These are phyloP conservation scores for Antitype chi DNA, from an alignment of 2,888 invertebrate genomes.

Conservation along the genomic window DNA sequence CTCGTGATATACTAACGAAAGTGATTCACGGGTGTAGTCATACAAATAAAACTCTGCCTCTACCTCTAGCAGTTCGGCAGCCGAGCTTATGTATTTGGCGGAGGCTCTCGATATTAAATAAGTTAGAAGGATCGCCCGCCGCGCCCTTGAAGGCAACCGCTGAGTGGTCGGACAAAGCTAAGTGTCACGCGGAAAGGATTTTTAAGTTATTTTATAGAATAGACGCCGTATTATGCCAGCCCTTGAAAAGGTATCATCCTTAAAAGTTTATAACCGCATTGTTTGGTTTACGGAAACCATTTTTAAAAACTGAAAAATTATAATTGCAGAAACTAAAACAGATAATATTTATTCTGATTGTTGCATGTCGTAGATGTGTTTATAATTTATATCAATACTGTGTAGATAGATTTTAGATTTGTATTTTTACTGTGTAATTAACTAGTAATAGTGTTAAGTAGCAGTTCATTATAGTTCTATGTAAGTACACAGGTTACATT, in stretches of 20 bases:
- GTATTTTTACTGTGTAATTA: not conserved
- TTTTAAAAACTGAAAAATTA: not conserved
- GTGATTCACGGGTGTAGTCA: constrained; percentile 7
- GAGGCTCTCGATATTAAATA: constrained; percentile 64
- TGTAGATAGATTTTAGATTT: not conserved
- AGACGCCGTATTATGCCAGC: constrained; percentile 4
- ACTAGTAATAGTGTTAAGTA: not conserved
- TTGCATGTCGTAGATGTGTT: constrained; percentile 26
- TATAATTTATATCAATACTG: not conserved
- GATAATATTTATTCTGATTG: not conserved
- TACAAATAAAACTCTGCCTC: constrained; percentile 28
- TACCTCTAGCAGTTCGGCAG: constrained; percentile 25
- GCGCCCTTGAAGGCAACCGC: constrained; percentile 29
- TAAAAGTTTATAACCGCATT: not conserved
- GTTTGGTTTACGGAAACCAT: not conserved
- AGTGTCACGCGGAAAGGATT: constrained; percentile 31
- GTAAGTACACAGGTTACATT: not conserved
- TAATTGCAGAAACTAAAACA: not conserved
- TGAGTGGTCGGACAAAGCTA: constrained; percentile 30
- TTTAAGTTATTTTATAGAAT: constrained; percentile 31
- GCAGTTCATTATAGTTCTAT: not conserved
- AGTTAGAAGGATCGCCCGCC: constrained; percentile 47
- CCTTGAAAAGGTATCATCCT: constrained; percentile 6
- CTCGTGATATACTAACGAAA: constrained; percentile 2
- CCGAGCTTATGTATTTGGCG: constrained; percentile 30